phyloP scores from a whole-genome alignment of 30 jellyfish, hydroid and myxozoan genomes.

The Mastigias papua region DNA sequence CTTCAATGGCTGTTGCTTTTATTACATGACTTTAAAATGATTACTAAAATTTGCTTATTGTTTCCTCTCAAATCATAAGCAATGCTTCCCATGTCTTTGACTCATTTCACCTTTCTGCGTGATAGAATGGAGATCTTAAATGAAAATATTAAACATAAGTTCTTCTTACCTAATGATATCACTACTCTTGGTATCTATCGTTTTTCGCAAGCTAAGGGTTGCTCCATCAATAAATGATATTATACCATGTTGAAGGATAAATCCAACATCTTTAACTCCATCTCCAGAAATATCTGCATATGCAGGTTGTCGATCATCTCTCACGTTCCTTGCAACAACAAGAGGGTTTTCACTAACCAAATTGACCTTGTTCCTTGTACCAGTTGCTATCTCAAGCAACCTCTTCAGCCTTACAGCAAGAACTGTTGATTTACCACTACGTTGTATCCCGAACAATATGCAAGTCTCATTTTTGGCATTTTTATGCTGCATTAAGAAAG shows the following conservation, averaged over 20 bases:
- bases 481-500: slow-evolving; percentile 64
- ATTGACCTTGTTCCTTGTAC: slow-evolving; percentile 59
- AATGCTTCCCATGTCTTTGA: neutral
- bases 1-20: neutral
- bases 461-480: slow-evolving; percentile 60
- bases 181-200: slow-evolving; percentile 48
- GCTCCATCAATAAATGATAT: slow-evolving; percentile 66
- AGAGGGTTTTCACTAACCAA: slow-evolving; percentile 72
- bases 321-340: slow-evolving; percentile 49
- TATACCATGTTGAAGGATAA: slow-evolving; percentile 60
- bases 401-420: slow-evolving; percentile 64
- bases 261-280: slow-evolving; percentile 64
- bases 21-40: neutral
- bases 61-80: neutral
- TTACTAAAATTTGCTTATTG: no score
- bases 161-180: slow-evolving; percentile 35
- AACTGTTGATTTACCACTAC: slow-evolving; percentile 39
- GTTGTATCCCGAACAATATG: slow-evolving; percentile 53
- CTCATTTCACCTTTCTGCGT: neutral
- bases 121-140: neutral
- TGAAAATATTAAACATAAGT: neutral
- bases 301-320: slow-evolving; percentile 25
- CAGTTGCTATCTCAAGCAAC: slow-evolving; percentile 68
- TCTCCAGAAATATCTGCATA: slow-evolving; percentile 54
- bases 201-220: slow-evolving; percentile 35